phyloP scores from a whole-genome alignment of 2,797 vertebrate genomes.

The Microctenopoma steveboyesi region DNA sequence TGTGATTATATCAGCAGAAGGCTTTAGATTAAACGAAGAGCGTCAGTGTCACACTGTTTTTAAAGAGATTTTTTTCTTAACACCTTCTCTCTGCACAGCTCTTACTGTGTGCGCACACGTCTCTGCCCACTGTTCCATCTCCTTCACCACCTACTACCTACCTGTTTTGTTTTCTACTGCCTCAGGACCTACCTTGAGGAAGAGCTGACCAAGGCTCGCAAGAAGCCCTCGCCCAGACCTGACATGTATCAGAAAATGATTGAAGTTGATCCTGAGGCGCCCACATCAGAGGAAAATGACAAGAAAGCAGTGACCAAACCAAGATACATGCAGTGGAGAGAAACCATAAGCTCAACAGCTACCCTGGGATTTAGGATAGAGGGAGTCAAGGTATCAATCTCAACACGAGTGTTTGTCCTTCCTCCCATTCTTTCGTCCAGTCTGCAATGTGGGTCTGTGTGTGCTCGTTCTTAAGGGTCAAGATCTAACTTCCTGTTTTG shows the following conservation, averaged over 20 bases:
- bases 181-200: conserved; percentile 96
- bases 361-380: conserved; percentile 97
- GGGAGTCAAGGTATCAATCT: conserved; percentile 92
- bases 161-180: neutral
- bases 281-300: conserved; percentile 87
- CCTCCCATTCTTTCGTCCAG: conserved; percentile 60
- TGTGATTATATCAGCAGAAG: neutral
- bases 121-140: neutral
- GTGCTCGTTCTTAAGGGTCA: conserved; percentile 47
- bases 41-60: conserved; percentile 19
- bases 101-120: neutral
- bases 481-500: conserved; percentile 75
- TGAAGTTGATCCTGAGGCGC: conserved; percentile 91
- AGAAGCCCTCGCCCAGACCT: conserved; percentile 94
- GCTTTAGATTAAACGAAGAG: neutral
- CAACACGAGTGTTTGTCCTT: conserved; percentile 27
- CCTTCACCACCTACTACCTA: neutral
- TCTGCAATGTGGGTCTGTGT: conserved; percentile 19
- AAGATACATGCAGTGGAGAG: conserved; percentile 99
- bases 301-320: conserved; percentile 94
- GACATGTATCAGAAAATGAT: conserved; percentile 99
- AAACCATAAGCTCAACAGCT: conserved; percentile 96
- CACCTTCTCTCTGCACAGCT: conserved; percentile 14
- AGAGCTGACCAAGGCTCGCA: conserved; percentile 94
- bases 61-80: conserved; percentile 18